A percentile compares a stretch with the other conserved stretches of the same genome.
These are phyloP conservation scores for Oeneis ivallda DNA, from an alignment of 2,888 invertebrate genomes.

Conservation along the genomic window DNA sequence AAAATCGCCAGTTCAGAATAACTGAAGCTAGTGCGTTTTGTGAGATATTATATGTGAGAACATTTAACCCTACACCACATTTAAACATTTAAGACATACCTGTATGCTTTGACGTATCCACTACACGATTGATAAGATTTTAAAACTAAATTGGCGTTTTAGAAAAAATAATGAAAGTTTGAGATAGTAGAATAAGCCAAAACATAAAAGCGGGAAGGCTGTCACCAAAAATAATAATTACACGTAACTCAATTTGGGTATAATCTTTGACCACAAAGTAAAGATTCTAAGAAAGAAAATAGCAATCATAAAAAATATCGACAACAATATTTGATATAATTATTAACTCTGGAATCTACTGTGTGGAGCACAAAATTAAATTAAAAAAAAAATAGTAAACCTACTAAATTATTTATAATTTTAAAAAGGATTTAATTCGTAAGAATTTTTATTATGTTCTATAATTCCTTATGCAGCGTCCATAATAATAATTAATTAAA, in stretches of 20 bases:
- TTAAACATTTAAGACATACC: slow-evolving; percentile 36
- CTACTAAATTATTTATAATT: background rate
- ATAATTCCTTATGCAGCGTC: no score
- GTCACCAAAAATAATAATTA: slow-evolving; percentile 31
- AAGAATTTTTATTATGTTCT: no score
- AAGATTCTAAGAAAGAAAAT: background rate
- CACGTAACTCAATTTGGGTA: no score
- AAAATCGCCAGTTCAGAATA: background rate
- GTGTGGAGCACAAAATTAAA: background rate
- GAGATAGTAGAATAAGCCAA: slow-evolving; percentile 36
- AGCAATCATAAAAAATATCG: background rate
- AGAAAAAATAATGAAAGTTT: background rate
- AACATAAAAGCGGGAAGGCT: slow-evolving; percentile 38
- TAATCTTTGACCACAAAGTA: background rate
- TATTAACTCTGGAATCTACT: background rate
- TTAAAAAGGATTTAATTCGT: no score
- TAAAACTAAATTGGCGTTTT: slow-evolving; percentile 14
- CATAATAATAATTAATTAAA: no score
- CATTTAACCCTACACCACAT: slow-evolving; percentile 29
- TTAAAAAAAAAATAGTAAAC: background rate
- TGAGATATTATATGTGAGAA: slow-evolving; percentile 31
- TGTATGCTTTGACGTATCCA: slow-evolving; percentile 43
- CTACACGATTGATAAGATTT: slow-evolving; percentile 18
- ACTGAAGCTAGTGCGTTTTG: background rate
- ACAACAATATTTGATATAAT: background rate